Conservation (phyloP, 1,140 invertebrate species). For the Caenorhabditis inopinata region DNA sequence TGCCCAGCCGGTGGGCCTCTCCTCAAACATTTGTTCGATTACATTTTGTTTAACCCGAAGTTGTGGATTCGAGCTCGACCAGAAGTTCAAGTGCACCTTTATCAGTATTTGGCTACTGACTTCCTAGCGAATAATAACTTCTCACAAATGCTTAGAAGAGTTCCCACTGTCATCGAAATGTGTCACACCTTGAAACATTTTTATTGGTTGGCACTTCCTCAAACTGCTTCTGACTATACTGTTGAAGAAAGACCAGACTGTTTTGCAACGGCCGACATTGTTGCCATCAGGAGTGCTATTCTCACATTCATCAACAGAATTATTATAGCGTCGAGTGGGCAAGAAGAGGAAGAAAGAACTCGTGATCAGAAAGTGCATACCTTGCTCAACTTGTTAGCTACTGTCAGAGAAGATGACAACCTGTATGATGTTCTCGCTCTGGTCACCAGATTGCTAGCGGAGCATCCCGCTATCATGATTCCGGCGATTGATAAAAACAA, state of each 20-base stretch:
- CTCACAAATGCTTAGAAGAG: conserved; percentile 87
- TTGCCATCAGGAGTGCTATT: conserved; percentile 48
- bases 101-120: conserved; percentile 94
- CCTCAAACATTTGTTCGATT: conserved; percentile 95
- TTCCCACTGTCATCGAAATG: conserved; percentile 94
- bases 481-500: conserved; percentile 90
- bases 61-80: conserved; percentile 88
- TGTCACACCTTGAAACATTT: conserved; percentile 98
- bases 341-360: conserved; percentile 51
- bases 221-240: conserved; percentile 72
- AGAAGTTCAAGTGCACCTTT: conserved; percentile 70
- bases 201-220: conserved; percentile 96
- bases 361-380: conserved; percentile 98
- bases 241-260: conserved; percentile 15
- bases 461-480: conserved; percentile 91
- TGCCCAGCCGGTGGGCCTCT: conserved; percentile 88
- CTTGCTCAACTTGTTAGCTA: conserved; percentile 94
- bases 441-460: conserved; percentile 91
- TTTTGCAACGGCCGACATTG: conserved; percentile 8
- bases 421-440: conserved; percentile 95
- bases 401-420: conserved; percentile 96
- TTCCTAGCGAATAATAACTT: conserved; percentile 95
- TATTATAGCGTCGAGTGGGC: conserved; percentile 37
- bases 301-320: conserved; percentile 51
- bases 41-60: conserved; percentile 96